phyloP scores from a whole-genome alignment of 2,113 vertebrate genomes.

The Phasianus colchicus region DNA sequence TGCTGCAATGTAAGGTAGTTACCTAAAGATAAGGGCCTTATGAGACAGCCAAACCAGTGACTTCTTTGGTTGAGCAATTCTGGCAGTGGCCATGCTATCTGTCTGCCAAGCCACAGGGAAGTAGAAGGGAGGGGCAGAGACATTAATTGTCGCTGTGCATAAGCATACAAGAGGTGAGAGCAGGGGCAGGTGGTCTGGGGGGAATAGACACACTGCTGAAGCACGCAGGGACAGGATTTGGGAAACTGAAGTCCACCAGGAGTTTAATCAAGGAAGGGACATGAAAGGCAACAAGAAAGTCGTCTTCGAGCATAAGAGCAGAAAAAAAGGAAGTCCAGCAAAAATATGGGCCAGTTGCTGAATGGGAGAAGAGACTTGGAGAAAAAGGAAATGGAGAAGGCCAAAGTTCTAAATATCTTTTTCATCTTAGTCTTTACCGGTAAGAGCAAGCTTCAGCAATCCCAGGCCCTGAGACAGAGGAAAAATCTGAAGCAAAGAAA shows the following conservation, averaged over 20 bases:
- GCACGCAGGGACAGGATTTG: neutral
- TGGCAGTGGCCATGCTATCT: neutral
- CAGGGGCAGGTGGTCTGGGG: neutral
- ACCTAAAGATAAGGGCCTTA: conserved; percentile 8
- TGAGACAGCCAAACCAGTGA: conserved; percentile 6
- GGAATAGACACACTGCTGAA: neutral
- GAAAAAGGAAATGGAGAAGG: neutral
- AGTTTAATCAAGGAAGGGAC: neutral
- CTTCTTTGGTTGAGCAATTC: conserved; percentile 3
- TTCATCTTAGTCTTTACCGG: neutral
- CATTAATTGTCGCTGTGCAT: neutral
- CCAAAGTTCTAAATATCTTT: neutral
- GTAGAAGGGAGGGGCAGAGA: neutral
- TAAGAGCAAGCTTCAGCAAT: neutral
- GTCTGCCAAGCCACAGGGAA: neutral
- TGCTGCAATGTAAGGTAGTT: neutral
- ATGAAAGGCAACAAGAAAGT: neutral
- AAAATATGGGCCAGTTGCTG: neutral
- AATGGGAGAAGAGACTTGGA: neutral
- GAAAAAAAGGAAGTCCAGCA: neutral
- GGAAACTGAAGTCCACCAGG: neutral
- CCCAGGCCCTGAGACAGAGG: neutral
- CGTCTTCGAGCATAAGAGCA: neutral
- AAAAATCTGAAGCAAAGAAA: neutral
- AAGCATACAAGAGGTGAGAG: neutral